phyloP scores from a whole-genome alignment of 30 jellyfish, hydroid and myxozoan genomes.

The Hydractinia echinata region DNA sequence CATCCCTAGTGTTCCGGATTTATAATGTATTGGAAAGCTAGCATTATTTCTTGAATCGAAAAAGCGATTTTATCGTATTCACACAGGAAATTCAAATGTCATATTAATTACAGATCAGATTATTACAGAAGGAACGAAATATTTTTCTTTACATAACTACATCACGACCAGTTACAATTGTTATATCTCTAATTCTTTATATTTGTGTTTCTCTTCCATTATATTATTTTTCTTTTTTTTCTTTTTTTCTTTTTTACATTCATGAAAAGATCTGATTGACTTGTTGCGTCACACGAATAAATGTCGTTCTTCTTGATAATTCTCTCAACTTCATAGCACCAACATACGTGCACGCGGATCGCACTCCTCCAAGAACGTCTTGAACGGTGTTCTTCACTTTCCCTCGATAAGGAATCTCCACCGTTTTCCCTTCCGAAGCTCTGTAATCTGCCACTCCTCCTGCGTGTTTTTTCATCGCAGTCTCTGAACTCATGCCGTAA shows the following conservation, averaged over 20 bases:
- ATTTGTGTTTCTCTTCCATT: too few relatives aligned
- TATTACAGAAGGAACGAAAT: too few relatives aligned
- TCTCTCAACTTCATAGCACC: slow-evolving; percentile 91
- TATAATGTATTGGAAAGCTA: too few relatives aligned
- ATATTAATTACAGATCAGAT: too few relatives aligned
- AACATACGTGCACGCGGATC: slow-evolving; percentile 96
- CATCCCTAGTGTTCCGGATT: too few relatives aligned
- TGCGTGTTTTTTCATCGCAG: slow-evolving; percentile 96
- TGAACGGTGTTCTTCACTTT: slow-evolving; percentile 72
- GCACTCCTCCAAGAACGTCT: slow-evolving; percentile 83
- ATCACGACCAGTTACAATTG: too few relatives aligned
- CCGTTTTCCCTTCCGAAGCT: slow-evolving; percentile 98
- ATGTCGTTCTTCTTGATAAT: slow-evolving; percentile 90
- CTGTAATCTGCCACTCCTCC: slow-evolving; percentile 99
- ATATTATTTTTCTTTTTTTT: background rate
- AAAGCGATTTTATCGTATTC: too few relatives aligned
- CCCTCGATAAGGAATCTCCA: slow-evolving; percentile 94
- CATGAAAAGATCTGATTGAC: slow-evolving; percentile 53
- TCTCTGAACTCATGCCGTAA: slow-evolving; percentile 97
- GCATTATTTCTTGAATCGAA: too few relatives aligned
- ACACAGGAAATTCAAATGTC: too few relatives aligned
- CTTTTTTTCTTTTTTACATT: slow-evolving; percentile 39
- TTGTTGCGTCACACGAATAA: slow-evolving; percentile 94
- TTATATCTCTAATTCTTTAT: too few relatives aligned
- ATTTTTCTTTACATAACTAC: too few relatives aligned